phyloP scores from a whole-genome alignment of 2,797 vertebrate species.

The Coregonus suidteri region DNA sequence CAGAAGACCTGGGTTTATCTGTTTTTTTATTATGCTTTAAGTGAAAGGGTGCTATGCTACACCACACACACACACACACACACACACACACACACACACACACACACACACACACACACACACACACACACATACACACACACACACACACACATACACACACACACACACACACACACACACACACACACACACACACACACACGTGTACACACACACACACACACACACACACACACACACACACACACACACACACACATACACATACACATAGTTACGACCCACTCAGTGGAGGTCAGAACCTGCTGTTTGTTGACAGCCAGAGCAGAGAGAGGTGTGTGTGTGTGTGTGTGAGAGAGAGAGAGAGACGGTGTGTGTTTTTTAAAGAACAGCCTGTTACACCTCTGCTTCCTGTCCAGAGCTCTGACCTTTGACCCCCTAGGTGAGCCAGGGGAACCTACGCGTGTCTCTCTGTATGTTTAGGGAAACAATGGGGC shows the following conservation, averaged over 20 bases:
- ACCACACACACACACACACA: background rate
- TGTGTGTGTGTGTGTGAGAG: too few species aligned
- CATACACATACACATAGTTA: conserved; percentile 12
- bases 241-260: conserved; percentile 18
- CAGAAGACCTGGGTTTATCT: background rate
- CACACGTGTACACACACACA: conserved; percentile 18
- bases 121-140: conserved; percentile 21
- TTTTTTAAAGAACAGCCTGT: background rate
- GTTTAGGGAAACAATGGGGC: background rate
- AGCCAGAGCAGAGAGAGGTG: background rate
- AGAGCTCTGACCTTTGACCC: conserved; percentile 16
- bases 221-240: conserved; percentile 22
- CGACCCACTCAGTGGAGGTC: background rate
- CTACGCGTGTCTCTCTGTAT: background rate
- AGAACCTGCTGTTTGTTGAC: background rate
- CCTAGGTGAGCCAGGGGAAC: background rate
- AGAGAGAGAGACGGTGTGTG: too few species aligned
- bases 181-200: conserved; percentile 20
- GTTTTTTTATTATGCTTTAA: background rate
- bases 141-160: too few species aligned
- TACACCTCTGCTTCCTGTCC: conserved; percentile 8
- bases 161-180: conserved; percentile 18
- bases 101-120: conserved; percentile 19
- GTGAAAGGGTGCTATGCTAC: background rate
- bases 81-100: conserved; percentile 22